These are phyloP conservation scores for Anarhynchus alexandrinus DNA, from an alignment of 2,113 vertebrate species.

Conservation along the genomic window DNA sequence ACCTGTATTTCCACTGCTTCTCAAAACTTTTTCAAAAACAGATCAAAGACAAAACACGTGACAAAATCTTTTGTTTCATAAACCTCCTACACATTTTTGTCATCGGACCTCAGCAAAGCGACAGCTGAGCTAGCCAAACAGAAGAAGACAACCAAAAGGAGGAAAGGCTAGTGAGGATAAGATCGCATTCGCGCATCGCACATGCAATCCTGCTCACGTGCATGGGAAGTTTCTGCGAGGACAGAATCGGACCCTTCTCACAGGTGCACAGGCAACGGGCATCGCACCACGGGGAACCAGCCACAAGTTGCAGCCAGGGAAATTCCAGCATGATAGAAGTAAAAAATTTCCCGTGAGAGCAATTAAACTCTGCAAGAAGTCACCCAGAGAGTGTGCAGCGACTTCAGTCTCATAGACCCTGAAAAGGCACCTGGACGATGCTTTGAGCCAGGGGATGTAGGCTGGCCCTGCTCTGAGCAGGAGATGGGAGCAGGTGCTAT, in stretches of 20 bases:
- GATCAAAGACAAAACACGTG: not conserved
- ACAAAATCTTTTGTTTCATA: not conserved
- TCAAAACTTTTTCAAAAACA: not conserved
- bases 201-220: fast-evolving
- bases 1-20: not conserved
- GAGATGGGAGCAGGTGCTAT: not conserved
- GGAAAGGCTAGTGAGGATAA: not conserved
- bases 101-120: not conserved
- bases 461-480: not conserved
- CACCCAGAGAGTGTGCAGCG: not conserved
- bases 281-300: not conserved
- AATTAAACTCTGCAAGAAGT: not conserved
- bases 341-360: not conserved
- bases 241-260: not conserved
- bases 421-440: not conserved
- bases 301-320: not conserved
- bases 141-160: not conserved
- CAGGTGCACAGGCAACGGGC: not conserved
- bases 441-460: not conserved
- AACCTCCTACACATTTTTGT: not conserved
- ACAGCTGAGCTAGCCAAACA: not conserved
- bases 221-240: fast-evolving
- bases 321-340: not conserved
- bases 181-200: not conserved
- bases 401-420: not conserved